These are phyloP conservation scores for Trididemnum miniatum DNA, from an alignment of 23 tunicate genomes.

Conservation along the genomic window DNA sequence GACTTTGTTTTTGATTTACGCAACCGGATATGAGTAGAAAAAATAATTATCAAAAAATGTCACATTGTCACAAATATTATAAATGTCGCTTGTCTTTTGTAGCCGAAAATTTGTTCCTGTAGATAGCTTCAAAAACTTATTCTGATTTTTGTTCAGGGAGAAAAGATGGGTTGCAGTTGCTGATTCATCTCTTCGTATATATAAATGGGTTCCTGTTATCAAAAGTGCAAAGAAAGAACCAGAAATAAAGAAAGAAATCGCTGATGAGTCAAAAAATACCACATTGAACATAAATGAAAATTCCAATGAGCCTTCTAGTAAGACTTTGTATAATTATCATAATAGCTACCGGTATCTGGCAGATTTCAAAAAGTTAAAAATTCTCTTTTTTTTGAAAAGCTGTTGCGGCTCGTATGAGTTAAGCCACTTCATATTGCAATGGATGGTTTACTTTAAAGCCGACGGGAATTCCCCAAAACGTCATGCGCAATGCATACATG, in stretches of 20 bases:
- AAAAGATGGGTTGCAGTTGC: constrained; percentile 92
- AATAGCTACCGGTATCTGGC: too few relatives aligned
- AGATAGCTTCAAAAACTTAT: neutral
- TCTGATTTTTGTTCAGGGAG: constrained; percentile 52
- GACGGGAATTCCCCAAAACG: too few relatives aligned
- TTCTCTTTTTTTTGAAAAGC: too few relatives aligned
- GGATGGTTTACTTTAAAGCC: too few relatives aligned
- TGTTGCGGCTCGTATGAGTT: too few relatives aligned
- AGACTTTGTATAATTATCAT: too few relatives aligned
- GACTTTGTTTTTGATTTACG: too few relatives aligned
- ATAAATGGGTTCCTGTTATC: constrained; percentile 82
- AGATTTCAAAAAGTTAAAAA: too few relatives aligned
- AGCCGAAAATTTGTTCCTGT: neutral
- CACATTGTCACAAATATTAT: neutral
- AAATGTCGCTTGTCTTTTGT: neutral
- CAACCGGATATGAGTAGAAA: too few relatives aligned
- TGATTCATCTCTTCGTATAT: constrained; percentile 79
- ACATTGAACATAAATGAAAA: constrained; percentile 1
- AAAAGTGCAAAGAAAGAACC: constrained; percentile 24
- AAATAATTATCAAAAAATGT: too few relatives aligned
- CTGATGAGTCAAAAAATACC: neutral
- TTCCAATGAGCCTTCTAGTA: constrained; percentile 14
- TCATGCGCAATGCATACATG: too few relatives aligned
- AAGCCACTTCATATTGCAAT: too few relatives aligned
- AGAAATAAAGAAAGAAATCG: constrained; percentile 27